Conservation (phyloP, 2,888 invertebrate species). For the Beris chalybata region DNA sequence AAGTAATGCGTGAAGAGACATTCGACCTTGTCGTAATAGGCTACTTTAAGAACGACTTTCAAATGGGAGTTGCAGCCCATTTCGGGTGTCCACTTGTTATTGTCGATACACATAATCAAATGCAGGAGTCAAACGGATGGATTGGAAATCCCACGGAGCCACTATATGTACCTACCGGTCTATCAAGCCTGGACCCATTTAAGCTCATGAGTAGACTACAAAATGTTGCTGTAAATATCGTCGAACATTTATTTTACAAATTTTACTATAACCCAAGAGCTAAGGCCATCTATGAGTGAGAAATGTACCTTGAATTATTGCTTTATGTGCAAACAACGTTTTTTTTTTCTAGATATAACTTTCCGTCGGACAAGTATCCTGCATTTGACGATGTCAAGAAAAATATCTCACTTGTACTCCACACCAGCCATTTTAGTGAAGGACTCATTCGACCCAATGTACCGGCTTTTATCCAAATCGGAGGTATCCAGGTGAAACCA, state of each 20-base stretch:
- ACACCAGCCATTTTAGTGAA: constrained; percentile 51
- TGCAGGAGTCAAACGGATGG: constrained; percentile 44
- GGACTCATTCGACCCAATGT: constrained; percentile 50
- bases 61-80: constrained; percentile 45
- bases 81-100: constrained; percentile 48
- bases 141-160: constrained; percentile 48
- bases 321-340: neutral
- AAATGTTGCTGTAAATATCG: neutral
- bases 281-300: constrained; percentile 1
- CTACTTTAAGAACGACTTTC: constrained; percentile 43
- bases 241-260: neutral
- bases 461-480: constrained; percentile 50
- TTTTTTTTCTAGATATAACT: constrained; percentile 42
- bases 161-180: constrained; percentile 44
- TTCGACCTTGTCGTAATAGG: constrained; percentile 51
- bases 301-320: too few relatives aligned
- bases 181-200: constrained; percentile 22
- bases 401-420: constrained; percentile 50
- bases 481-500: constrained; percentile 52
- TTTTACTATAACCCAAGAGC: neutral
- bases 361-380: constrained; percentile 45
- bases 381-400: constrained; percentile 43
- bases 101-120: constrained; percentile 45
- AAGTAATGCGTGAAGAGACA: constrained; percentile 40
- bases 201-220: constrained; percentile 4